Conservation (phyloP, 2,888 invertebrate species). For the Idaea straminata region DNA sequence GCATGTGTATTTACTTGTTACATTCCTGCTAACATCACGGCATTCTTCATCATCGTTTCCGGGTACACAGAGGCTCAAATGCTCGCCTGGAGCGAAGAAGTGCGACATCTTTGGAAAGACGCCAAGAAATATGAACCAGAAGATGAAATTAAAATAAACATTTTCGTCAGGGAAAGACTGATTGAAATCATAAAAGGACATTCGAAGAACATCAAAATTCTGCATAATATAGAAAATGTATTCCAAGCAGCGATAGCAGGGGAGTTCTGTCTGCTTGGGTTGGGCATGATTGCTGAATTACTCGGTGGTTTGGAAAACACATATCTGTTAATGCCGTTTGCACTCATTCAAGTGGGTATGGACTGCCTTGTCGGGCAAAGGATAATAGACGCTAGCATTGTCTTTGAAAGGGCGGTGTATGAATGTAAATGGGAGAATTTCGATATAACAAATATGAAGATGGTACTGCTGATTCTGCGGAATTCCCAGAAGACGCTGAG, state of each 20-base stretch:
- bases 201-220: constrained; percentile 35
- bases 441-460: constrained; percentile 37
- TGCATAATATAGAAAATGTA: constrained; percentile 39
- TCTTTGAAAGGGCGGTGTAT: constrained; percentile 41
- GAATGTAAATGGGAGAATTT: constrained; percentile 47
- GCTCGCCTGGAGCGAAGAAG: constrained; percentile 47
- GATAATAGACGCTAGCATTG: constrained; percentile 39
- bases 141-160: constrained; percentile 31
- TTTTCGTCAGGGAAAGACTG: constrained; percentile 37
- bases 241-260: constrained; percentile 47
- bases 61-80: constrained; percentile 57
- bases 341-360: constrained; percentile 45
- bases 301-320: constrained; percentile 56
- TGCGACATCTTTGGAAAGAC: constrained; percentile 44
- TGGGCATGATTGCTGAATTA: constrained; percentile 49
- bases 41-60: constrained; percentile 41
- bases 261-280: constrained; percentile 44
- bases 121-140: constrained; percentile 29
- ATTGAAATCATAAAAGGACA: constrained; percentile 42
- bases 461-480: constrained; percentile 40
- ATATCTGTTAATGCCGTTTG: constrained; percentile 46
- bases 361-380: constrained; percentile 47
- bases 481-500: constrained; percentile 42
- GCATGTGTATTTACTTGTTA: constrained; percentile 38
- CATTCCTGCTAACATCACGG: constrained; percentile 40